Evolutionary conservation across 1,140 invertebrate genomes (phyloP).

Genomic region (Listronotus bonariensis): DNA sequence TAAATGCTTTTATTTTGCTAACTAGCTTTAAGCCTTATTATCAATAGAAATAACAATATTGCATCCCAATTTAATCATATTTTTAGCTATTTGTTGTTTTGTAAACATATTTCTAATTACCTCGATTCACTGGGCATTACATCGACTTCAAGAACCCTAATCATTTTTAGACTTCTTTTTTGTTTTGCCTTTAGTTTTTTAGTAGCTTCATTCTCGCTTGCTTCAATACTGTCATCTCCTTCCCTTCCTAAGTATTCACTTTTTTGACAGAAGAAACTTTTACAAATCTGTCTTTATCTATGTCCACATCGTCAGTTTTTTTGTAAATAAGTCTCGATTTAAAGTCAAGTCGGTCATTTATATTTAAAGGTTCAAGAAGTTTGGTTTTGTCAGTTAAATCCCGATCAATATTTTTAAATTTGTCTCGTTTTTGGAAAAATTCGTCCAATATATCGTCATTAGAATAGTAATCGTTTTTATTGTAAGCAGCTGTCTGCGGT

Average conservation of each 20-base stretch:
- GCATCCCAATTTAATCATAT: too few relatives aligned
- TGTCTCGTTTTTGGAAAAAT: constrained; percentile 27
- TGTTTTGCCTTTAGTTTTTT: constrained; percentile 27
- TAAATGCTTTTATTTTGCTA: too few relatives aligned
- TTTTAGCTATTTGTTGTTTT: too few relatives aligned
- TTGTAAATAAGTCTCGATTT: constrained; percentile 49
- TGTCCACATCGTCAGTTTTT: constrained; percentile 51
- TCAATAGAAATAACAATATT: too few relatives aligned
- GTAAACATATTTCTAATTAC: constrained; percentile 45
- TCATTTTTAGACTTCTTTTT: constrained; percentile 25
- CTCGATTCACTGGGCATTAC: constrained; percentile 62
- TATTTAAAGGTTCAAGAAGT: constrained; percentile 4
- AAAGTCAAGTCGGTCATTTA: constrained; percentile 62
- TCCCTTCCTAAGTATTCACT: constrained; percentile 45
- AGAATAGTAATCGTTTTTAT: neutral
- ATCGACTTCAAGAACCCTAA: constrained; percentile 58
- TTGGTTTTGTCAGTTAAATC: neutral
- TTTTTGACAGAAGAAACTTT: constrained; percentile 49
- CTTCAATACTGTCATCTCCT: constrained; percentile 49
- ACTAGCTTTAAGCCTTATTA: too few relatives aligned
- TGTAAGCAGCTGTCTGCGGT: neutral
- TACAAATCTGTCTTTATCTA: constrained; percentile 43
- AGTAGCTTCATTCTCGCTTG: neutral
- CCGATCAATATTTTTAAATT: constrained; percentile 1
- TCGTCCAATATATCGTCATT: constrained; percentile 34